A percentile compares a stretch with the other conserved stretches of the same genome.
Conservation (phyloP, 2,888 invertebrate genomes). For the Andrena haemorrhoa region DNA sequence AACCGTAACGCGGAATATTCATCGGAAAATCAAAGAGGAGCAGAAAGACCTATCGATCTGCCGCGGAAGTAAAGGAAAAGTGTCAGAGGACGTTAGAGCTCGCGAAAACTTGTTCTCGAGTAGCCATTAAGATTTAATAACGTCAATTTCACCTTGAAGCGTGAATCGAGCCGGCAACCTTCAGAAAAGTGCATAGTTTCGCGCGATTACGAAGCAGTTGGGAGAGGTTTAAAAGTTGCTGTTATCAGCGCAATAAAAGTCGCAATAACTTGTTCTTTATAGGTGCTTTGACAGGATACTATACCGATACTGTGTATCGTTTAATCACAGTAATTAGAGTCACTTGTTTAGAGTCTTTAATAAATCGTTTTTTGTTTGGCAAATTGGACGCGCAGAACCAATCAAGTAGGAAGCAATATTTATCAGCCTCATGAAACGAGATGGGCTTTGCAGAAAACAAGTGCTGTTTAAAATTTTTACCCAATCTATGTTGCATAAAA, state of each 20-base stretch:
- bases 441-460: no score
- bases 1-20: not conserved
- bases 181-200: not conserved
- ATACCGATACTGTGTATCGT: not conserved
- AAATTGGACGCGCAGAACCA: no score
- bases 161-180: conserved; percentile 9
- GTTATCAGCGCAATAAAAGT: conserved; percentile 1
- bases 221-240: not conserved
- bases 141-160: conserved; percentile 6
- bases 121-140: conserved; percentile 22
- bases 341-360: no score
- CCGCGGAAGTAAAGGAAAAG: conserved; percentile 12
- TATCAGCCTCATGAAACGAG: no score
- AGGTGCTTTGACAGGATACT: not conserved
- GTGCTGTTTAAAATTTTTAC: no score
- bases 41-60: not conserved
- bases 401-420: no score
- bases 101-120: conserved; percentile 52
- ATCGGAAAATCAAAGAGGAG: not conserved
- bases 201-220: conserved; percentile 5
- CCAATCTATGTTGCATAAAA: not conserved
- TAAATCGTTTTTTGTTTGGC: no score
- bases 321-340: not conserved
- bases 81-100: conserved; percentile 63
- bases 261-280: not conserved